Base-by-base conservation (phyloP, 2,113 vertebrate genomes). In the Sciurus niger region DNA sequence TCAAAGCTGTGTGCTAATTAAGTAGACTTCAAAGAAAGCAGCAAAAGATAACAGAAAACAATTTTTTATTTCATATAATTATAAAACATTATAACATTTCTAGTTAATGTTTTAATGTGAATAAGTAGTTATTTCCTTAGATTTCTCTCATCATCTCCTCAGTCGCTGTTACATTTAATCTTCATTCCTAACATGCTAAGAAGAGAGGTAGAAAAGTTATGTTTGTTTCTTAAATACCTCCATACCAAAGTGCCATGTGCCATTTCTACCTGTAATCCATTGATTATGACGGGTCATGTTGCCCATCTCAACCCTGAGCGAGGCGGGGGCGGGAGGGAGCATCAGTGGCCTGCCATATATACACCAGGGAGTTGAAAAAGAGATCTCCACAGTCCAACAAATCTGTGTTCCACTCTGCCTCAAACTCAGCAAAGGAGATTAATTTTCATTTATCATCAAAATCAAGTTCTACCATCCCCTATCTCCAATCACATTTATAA, bases 11-110 rank as follows among this genome's bases (percentile, higher is more conserved):
- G 4, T 70, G 73, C 11, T 82, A 37, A 13, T 68, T 65, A 48
- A 37, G 8, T 53, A 58, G n/a, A 60, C 46, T 67, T 79, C 11
- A 63, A 92, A 89, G 46, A 84, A 91, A 84, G 28, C 80, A 76
- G 34, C 34, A 80, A 74, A 96, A 84, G n/a, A 72, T 72, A 77
- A 10, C 6, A 20, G 72, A 94, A 86, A 93, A 87, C 18, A 77
- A 18, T 14, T 46, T 91, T 88, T 65, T 77, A 80, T n/a, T 8
- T 68, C 12, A 60, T 83, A 16, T n/a, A 68, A 89, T 78, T 95
- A 34, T 48, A 20, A 58, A 22, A 22, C 20, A 58, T 22, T 58
- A 58, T 77, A 40, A 74, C 9, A 11, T 73, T 88, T 68, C 30
- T 73, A 17, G 7, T 53, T 90, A 72, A 60, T 32, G 58, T 74